Evolutionary conservation across 2,797 vertebrate species (phyloP).

Genomic region (Galagoides demidoff): DNA sequence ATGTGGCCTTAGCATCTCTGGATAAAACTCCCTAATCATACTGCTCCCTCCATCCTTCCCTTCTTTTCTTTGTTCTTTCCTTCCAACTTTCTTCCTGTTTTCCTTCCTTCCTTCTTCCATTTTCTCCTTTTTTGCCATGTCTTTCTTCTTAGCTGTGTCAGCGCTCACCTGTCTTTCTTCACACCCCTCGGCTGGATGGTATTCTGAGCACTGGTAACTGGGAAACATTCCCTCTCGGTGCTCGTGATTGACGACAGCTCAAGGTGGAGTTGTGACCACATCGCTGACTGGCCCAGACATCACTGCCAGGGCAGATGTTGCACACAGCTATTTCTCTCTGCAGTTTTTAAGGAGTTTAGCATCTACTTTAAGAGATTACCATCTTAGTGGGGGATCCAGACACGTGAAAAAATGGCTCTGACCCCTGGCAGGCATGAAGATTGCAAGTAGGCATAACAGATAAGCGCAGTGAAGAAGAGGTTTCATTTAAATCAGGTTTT

Average conservation of each 20-base stretch:
- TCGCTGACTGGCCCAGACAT: background rate
- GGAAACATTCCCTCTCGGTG: background rate
- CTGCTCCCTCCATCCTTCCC: rapidly evolving
- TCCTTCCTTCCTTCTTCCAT: no score
- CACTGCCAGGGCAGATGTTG: background rate
- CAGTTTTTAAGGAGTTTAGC: slow-evolving; percentile 47
- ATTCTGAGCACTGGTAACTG: background rate
- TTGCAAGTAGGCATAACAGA: background rate
- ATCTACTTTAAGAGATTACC: slow-evolving; percentile 47
- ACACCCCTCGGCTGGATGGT: background rate
- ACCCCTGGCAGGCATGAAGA: background rate
- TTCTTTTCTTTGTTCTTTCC: background rate
- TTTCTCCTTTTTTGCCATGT: no score
- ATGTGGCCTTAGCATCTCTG: background rate
- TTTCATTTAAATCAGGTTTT: background rate
- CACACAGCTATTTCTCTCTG: background rate
- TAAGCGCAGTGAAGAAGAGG: background rate
- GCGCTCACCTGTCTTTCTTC: background rate
- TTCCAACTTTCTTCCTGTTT: rapidly evolving
- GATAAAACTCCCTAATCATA: background rate
- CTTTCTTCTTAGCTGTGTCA: background rate
- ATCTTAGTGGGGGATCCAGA: background rate
- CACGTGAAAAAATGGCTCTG: slow-evolving; percentile 36
- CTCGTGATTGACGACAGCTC: background rate
- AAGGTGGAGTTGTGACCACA: background rate